A percentile compares a stretch with the other conserved stretches of the same genome.
phyloP scores from a whole-genome alignment of 2,888 invertebrate species.

The Venusia cambrica region DNA sequence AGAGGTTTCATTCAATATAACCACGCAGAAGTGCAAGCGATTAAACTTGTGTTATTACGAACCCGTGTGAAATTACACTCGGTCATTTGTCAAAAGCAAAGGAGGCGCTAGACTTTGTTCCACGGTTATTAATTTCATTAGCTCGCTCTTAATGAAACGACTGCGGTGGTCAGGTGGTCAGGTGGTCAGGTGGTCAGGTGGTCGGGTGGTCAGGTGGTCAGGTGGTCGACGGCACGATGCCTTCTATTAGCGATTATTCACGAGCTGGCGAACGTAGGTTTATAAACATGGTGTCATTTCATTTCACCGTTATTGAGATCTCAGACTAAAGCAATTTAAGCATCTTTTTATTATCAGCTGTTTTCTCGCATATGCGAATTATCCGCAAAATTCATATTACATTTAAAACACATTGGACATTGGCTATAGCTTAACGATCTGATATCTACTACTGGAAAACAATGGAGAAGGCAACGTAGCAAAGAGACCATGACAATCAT shows the following conservation, averaged over 20 bases:
- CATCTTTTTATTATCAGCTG: too few relatives aligned
- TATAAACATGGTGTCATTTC: slow-evolving; percentile 12
- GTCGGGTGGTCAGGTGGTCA: too few relatives aligned
- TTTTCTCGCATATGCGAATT: too few relatives aligned
- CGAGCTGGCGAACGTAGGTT: slow-evolving; percentile 24
- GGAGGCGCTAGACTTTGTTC: slow-evolving; percentile 60
- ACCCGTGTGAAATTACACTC: slow-evolving; percentile 75
- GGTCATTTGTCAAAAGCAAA: slow-evolving; percentile 71
- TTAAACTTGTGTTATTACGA: slow-evolving; percentile 54
- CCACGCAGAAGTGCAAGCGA: slow-evolving; percentile 30
- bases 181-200: too few relatives aligned
- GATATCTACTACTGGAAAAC: too few relatives aligned
- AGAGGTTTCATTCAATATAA: too few relatives aligned
- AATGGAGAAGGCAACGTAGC: too few relatives aligned
- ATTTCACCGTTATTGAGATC: slow-evolving; percentile 16
- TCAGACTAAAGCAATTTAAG: not conserved
- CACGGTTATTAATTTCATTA: slow-evolving; percentile 77
- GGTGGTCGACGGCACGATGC: slow-evolving; percentile 47
- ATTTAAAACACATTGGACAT: too few relatives aligned
- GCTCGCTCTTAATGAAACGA: slow-evolving; percentile 71
- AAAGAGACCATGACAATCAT: too few relatives aligned
- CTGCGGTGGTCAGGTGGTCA: slow-evolving; percentile 50
- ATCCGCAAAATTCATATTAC: too few relatives aligned
- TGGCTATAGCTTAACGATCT: too few relatives aligned
- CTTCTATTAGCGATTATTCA: slow-evolving; percentile 47